Percentiles rank a stretch among this genome's conserved stretches.
Evolutionary conservation across 1,140 invertebrate genomes (phyloP).

Genomic region (Caenorhabditis latens): DNA sequence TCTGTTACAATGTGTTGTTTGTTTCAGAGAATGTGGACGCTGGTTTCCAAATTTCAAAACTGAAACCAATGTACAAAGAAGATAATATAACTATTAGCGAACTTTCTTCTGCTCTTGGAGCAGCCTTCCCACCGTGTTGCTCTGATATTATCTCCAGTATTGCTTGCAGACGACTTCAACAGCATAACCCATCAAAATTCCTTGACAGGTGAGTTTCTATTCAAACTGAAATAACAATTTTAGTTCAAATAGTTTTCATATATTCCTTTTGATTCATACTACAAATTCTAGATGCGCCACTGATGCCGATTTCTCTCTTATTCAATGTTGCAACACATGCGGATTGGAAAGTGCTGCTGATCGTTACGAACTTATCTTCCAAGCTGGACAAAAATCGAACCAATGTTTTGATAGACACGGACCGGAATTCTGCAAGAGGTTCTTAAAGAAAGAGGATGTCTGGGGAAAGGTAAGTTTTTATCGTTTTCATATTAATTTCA

Average conservation of each 20-base stretch:
- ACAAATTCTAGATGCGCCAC: constrained; percentile 50
- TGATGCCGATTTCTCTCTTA: constrained; percentile 67
- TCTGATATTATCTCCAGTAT: constrained; percentile 62
- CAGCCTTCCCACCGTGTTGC: constrained; percentile 64
- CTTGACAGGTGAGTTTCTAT: constrained; percentile 38
- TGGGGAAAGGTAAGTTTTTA: constrained; percentile 58
- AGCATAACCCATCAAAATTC: constrained; percentile 59
- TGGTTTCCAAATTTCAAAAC: constrained; percentile 36
- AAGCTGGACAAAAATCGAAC: constrained; percentile 55
- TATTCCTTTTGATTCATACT: background rate
- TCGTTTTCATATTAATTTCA: background rate
- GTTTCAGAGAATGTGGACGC: constrained; percentile 2
- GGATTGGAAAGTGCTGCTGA: constrained; percentile 65
- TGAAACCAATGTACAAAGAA: constrained; percentile 38
- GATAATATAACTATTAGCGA: constrained; percentile 53
- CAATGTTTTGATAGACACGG: constrained; percentile 66
- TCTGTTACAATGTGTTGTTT: background rate
- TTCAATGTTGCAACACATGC: constrained; percentile 67
- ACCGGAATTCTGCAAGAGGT: constrained; percentile 62
- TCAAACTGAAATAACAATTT: background rate
- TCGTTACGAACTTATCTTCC: constrained; percentile 63
- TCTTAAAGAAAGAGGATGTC: constrained; percentile 60
- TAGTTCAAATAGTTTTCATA: background rate
- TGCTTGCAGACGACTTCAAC: constrained; percentile 62
- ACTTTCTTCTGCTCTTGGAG: constrained; percentile 57